Percentiles rank a stretch among this genome's conserved stretches.
Evolutionary conservation across 2,113 vertebrate species (phyloP).

Genomic region (Siniperca chuatsi): DNA sequence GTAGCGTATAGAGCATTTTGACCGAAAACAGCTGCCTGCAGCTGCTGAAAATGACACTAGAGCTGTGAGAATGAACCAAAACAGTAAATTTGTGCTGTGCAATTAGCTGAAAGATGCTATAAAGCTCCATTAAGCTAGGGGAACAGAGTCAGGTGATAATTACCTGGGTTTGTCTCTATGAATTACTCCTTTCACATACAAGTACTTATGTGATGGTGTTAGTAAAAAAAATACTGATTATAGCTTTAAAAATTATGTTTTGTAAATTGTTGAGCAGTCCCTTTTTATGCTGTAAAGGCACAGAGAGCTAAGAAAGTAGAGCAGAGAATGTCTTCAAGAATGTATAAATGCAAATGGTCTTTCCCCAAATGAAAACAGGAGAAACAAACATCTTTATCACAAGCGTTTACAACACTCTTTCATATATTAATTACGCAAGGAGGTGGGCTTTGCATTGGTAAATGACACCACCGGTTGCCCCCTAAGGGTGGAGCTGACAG

Average conservation of each 20-base stretch:
- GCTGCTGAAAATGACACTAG: neutral
- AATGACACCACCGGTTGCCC: conserved; percentile 70
- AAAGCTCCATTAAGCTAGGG: neutral
- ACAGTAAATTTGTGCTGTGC: neutral
- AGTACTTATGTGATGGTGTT: neutral
- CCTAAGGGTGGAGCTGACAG: conserved; percentile 77
- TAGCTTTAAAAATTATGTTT: neutral
- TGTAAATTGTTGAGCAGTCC: neutral
- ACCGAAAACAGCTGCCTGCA: neutral
- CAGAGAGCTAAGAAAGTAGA: conserved; percentile 40
- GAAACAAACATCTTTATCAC: conserved; percentile 67
- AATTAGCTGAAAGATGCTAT: neutral
- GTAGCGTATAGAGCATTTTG: neutral
- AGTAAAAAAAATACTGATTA: neutral
- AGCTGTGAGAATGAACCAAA: conserved; percentile 2
- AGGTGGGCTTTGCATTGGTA: conserved; percentile 77
- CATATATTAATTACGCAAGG: conserved; percentile 80
- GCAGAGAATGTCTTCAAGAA: conserved; percentile 46
- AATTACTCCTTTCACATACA: neutral
- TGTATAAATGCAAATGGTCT: conserved; percentile 71
- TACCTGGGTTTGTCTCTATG: neutral
- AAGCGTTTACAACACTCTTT: conserved; percentile 70
- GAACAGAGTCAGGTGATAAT: neutral
- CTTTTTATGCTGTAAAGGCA: conserved; percentile 26
- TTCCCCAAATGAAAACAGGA: conserved; percentile 61